A percentile compares a stretch with the other conserved stretches of the same genome.
Evolutionary conservation across 2,888 invertebrate genomes (phyloP).

Genomic region (Prosopocoilus inquinatus): DNA sequence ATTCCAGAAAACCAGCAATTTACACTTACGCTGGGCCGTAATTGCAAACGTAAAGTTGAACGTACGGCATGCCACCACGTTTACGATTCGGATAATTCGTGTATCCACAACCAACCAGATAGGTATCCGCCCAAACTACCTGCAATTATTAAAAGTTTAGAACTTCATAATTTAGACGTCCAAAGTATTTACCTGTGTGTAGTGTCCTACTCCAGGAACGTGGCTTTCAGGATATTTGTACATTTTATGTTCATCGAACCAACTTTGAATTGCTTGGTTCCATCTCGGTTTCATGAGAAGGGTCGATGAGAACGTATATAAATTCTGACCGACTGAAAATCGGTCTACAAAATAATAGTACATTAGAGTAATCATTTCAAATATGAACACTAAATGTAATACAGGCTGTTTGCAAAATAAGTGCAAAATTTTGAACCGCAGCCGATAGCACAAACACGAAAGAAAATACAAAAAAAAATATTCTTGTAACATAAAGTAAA

Average conservation of each 20-base stretch:
- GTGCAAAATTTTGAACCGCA: too few species aligned
- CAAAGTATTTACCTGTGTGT: slow-evolving; percentile 28
- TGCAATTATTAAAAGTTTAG: slow-evolving; percentile 4
- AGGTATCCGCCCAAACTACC: slow-evolving; percentile 31
- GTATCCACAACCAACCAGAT: slow-evolving; percentile 29
- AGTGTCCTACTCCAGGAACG: slow-evolving; percentile 27
- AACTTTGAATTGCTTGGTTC: slow-evolving; percentile 24
- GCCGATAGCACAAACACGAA: too few species aligned
- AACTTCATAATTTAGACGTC: too few species aligned
- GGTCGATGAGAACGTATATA: slow-evolving; percentile 21
- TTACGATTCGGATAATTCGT: slow-evolving; percentile 8
- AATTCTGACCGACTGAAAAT: slow-evolving; percentile 31
- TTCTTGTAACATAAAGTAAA: too few species aligned
- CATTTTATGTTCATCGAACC: slow-evolving; percentile 31
- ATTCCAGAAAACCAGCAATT: background rate
- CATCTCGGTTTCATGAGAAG: slow-evolving; percentile 21
- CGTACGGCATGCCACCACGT: slow-evolving; percentile 12
- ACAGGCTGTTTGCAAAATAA: too few species aligned
- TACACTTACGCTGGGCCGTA: slow-evolving; percentile 28
- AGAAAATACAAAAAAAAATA: too few species aligned
- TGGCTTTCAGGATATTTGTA: slow-evolving; percentile 23
- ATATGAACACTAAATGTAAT: too few species aligned
- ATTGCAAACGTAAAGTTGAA: slow-evolving; percentile 29
- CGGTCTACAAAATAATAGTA: slow-evolving; percentile 3
- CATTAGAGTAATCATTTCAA: too few species aligned